These are phyloP conservation scores for Pissodes strobi DNA, from an alignment of 1,140 invertebrate species.

Conservation along the genomic window DNA sequence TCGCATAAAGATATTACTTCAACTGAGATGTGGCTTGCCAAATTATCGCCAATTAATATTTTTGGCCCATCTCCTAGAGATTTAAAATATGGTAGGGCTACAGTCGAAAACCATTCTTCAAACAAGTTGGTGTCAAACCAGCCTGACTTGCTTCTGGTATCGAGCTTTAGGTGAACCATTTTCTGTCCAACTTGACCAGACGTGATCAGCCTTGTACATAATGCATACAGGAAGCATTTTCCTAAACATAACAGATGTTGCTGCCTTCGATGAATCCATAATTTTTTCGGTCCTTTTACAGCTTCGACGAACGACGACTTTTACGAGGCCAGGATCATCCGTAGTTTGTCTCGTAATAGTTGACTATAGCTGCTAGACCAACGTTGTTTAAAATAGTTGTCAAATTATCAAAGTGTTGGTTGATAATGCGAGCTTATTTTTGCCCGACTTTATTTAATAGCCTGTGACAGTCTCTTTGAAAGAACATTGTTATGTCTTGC, in stretches of 20 bases:
- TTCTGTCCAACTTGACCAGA: slow-evolving; percentile 51
- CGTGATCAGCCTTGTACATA: no score
- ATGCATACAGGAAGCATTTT: slow-evolving; percentile 42
- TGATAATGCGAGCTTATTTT: slow-evolving; percentile 36
- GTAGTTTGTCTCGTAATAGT: slow-evolving; percentile 57
- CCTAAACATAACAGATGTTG: slow-evolving; percentile 53
- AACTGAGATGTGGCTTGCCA: no score
- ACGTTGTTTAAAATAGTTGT: slow-evolving; percentile 42
- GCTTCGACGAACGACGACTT: slow-evolving; percentile 45
- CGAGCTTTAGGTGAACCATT: slow-evolving; percentile 46
- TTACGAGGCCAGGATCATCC: slow-evolving; percentile 53
- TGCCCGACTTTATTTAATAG: slow-evolving; percentile 49
- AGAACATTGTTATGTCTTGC: slow-evolving; percentile 39
- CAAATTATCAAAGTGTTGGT: slow-evolving; percentile 49
- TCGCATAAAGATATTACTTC: no score
- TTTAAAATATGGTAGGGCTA: slow-evolving; percentile 18
- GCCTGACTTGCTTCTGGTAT: slow-evolving; percentile 50
- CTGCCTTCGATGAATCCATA: no score
- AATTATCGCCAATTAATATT: no score
- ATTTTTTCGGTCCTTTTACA: no score
- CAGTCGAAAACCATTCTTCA: slow-evolving; percentile 52
- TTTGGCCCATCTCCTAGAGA: no score
- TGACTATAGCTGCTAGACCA: slow-evolving; percentile 51
- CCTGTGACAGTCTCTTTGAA: slow-evolving; percentile 39
- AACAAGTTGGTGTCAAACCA: no score